Evolutionary conservation across 35 echinoderm and acorn worm species (phyloP), one percentile per base, ranked within the genome.

Genomic region (Lytechinus pictus): DNA sequence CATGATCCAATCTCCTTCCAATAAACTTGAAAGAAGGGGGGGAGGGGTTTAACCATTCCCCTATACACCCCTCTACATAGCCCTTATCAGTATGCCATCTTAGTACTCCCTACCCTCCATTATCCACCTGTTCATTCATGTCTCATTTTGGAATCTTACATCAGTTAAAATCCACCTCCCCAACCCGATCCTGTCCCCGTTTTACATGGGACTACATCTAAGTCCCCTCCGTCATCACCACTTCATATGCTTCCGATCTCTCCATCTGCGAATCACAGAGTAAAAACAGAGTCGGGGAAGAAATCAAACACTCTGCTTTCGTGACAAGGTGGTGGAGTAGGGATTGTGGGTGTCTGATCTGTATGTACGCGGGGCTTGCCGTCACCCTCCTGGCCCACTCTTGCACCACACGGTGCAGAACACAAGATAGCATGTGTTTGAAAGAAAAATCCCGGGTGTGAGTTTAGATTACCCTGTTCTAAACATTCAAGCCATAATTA

Each of bases 401-500:
- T 93, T 9, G 12, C 14, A 90, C 14, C 28, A 10, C 66, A 16
- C 66, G 14, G 16, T 79, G 14, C 66, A 24, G 66, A 79, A 79
- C 66, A n/a, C 19, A 19, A 54, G 52, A 44, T 33, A 24, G 92
- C 92, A 54, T 93, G 92, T 93, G 52, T 93, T 90, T 90, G 88
- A 90, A 90, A 90, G 92, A 93, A 57, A 54, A 93, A 93, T 93
- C 92, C 92, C 92, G 27, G n/a, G 92, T 93, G 92, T 93, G 92
- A 55, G 54, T 93, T 54, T 93, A 93, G 92, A 93, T 93, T 93
- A 55, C 27, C 14, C 92, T 90, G 92, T 54, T 57, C 53, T 57
- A 93, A 93, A 93, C 92, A 93, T 93, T 93, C 28, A 54, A 93
- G 92, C 92, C 92, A 93, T 93, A 93, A 93, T 93, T 93, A 93